These are phyloP conservation scores for Nasonia oneida DNA, from an alignment of 2,888 invertebrate species.

Conservation along the genomic window DNA sequence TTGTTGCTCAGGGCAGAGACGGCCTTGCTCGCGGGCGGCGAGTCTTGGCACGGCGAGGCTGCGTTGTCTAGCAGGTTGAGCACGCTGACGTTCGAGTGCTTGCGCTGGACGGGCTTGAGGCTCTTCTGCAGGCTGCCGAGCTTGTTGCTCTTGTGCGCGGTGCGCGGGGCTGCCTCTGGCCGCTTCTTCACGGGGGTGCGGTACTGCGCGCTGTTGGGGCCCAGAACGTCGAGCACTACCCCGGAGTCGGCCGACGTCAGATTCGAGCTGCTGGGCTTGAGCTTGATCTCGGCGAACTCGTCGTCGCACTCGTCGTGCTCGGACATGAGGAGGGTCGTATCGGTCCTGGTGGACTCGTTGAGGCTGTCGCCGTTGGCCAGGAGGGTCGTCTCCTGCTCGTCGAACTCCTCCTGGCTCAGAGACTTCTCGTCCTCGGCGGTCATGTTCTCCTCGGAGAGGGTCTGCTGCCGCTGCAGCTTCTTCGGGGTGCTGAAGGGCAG, in stretches of 20 bases:
- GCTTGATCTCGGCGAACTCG: not conserved
- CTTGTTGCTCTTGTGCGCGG: conserved; percentile 41
- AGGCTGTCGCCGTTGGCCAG: conserved; percentile 29
- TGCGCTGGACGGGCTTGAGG: conserved; percentile 27
- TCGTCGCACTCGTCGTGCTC: conserved; percentile 67
- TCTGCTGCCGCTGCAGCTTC: not conserved
- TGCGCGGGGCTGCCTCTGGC: not conserved
- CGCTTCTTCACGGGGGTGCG: conserved; percentile 63
- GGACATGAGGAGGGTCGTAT: conserved; percentile 65
- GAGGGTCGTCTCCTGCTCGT: conserved; percentile 36
- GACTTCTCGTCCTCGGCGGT: not conserved
- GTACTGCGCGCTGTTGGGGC: not conserved
- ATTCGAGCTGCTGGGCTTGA: conserved; percentile 64
- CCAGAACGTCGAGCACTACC: not conserved
- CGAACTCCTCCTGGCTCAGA: not conserved
- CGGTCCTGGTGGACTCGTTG: conserved; percentile 64
- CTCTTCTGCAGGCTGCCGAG: conserved; percentile 4
- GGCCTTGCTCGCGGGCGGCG: conserved; percentile 72
- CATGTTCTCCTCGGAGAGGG: not conserved
- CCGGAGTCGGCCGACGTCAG: conserved; percentile 22
- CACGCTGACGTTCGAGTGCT: conserved; percentile 57
- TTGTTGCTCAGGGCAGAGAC: not conserved
- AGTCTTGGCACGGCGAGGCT: conserved; percentile 75
- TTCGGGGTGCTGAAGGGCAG: conserved; percentile 42
- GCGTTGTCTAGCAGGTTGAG: conserved; percentile 73